These are phyloP conservation scores for Tetropium fuscum DNA, from an alignment of 2,888 invertebrate species.

Conservation along the genomic window DNA sequence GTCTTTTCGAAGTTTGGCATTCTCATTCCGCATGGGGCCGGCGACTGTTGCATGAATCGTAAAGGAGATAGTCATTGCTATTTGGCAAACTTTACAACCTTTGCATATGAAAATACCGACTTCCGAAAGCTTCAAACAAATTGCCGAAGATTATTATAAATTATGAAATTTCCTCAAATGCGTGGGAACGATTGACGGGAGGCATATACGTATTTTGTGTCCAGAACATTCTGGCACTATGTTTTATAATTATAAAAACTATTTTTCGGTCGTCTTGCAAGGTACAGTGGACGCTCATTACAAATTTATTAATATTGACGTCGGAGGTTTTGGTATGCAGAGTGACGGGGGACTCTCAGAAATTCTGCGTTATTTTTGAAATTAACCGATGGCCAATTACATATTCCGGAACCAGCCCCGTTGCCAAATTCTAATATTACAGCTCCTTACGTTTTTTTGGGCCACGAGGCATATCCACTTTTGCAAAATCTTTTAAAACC, in stretches of 20 bases:
- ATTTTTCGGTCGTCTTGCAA: constrained; percentile 43
- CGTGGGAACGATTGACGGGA: constrained; percentile 29
- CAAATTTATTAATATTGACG: constrained; percentile 45
- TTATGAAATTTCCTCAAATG: constrained; percentile 33
- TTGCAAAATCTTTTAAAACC: constrained; percentile 39
- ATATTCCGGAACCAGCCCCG: constrained; percentile 32
- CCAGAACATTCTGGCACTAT: constrained; percentile 30
- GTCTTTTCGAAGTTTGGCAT: constrained; percentile 35
- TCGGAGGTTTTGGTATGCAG: constrained; percentile 50
- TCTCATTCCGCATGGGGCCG: constrained; percentile 37
- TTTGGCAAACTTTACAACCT: constrained; percentile 26
- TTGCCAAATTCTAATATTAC: constrained; percentile 40
- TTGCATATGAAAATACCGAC: constrained; percentile 34
- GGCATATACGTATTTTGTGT: constrained; percentile 29
- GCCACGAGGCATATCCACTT: constrained; percentile 41
- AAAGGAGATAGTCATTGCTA: constrained; percentile 21
- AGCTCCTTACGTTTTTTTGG: constrained; percentile 42
- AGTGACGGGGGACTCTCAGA: constrained; percentile 48
- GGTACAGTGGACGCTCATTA: constrained; percentile 45
- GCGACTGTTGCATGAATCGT: constrained; percentile 32
- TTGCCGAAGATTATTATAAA: constrained; percentile 32
- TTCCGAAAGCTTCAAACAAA: background rate
- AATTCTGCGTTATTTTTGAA: constrained; percentile 35
- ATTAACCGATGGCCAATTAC: constrained; percentile 24
- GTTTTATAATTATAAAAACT: constrained; percentile 38